Conservation (phyloP, 2,797 vertebrate genomes). For the Microctenopoma steveboyesi region DNA sequence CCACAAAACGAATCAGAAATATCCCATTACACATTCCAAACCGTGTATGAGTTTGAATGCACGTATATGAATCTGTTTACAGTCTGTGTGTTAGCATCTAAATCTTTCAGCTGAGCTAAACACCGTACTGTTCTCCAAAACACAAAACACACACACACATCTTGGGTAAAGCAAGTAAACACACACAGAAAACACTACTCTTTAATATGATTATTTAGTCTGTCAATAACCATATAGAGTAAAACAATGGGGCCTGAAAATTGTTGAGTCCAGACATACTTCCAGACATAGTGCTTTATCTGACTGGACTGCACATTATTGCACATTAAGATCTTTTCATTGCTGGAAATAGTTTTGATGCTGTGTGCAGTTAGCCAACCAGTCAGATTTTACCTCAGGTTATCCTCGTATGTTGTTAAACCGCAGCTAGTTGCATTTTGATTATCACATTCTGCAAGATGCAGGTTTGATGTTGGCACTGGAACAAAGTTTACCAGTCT, state of each 20-base stretch:
- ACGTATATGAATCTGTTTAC: neutral
- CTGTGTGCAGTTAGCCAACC: neutral
- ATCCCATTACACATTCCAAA: neutral
- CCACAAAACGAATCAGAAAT: neutral
- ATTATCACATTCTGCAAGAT: neutral
- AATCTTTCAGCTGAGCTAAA: neutral
- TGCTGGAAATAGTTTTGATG: conserved; percentile 19
- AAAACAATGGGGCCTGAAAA: conserved; percentile 18
- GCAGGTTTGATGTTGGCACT: neutral
- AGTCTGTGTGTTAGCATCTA: neutral
- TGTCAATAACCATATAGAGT: neutral
- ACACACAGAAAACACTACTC: neutral
- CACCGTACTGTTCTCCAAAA: neutral
- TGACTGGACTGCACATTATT: conserved; percentile 11
- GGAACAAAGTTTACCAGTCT: neutral
- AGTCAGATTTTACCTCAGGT: neutral
- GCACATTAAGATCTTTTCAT: neutral
- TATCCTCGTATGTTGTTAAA: neutral
- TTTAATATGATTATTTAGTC: conserved; percentile 8
- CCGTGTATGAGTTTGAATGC: neutral
- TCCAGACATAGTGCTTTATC: conserved; percentile 20
- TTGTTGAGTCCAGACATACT: neutral
- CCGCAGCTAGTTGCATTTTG: neutral
- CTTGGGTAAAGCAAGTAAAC: neutral
- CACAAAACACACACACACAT: neutral